These are phyloP conservation scores for Archips crataeganus DNA, from an alignment of 2,888 invertebrate species.

Conservation along the genomic window DNA sequence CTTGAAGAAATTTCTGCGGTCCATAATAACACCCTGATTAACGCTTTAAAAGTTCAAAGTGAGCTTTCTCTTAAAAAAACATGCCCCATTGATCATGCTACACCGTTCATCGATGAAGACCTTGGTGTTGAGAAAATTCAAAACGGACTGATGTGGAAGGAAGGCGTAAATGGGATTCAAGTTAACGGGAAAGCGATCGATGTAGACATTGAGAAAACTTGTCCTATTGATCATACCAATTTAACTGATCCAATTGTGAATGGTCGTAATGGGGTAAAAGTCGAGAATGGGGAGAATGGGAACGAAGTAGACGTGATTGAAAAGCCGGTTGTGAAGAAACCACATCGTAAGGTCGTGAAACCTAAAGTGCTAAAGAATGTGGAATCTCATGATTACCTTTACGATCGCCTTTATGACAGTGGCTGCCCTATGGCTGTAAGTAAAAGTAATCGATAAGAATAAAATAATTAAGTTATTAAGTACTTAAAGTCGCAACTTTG, in stretches of 20 bases:
- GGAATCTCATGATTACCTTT: conserved; percentile 70
- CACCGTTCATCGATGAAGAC: conserved; percentile 5
- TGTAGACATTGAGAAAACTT: conserved; percentile 4
- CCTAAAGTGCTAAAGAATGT: conserved; percentile 77
- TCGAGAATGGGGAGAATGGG: background rate
- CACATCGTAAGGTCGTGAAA: conserved; percentile 61
- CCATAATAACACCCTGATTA: conserved; percentile 54
- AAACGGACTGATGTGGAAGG: conserved; percentile 27
- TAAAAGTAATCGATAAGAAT: conserved; percentile 42
- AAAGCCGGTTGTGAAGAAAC: conserved; percentile 57
- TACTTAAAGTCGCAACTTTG: no score
- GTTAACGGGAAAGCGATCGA: conserved; percentile 19
- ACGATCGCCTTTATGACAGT: conserved; percentile 73
- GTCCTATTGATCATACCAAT: conserved; percentile 2
- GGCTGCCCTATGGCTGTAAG: conserved; percentile 75
- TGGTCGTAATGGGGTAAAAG: conserved; percentile 43
- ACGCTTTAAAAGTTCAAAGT: conserved; percentile 48
- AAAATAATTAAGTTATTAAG: no score
- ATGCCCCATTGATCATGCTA: conserved; percentile 53
- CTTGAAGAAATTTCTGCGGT: conserved; percentile 52
- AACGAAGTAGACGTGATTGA: conserved; percentile 45
- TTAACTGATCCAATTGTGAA: conserved; percentile 37
- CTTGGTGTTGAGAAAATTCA: conserved; percentile 39
- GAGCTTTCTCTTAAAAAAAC: conserved; percentile 50
- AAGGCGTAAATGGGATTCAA: conserved; percentile 12